Evolutionary conservation across 2,113 vertebrate species (phyloP), one percentile per base, ranked within the genome.

Genomic region (Regulus satrapa): DNA sequence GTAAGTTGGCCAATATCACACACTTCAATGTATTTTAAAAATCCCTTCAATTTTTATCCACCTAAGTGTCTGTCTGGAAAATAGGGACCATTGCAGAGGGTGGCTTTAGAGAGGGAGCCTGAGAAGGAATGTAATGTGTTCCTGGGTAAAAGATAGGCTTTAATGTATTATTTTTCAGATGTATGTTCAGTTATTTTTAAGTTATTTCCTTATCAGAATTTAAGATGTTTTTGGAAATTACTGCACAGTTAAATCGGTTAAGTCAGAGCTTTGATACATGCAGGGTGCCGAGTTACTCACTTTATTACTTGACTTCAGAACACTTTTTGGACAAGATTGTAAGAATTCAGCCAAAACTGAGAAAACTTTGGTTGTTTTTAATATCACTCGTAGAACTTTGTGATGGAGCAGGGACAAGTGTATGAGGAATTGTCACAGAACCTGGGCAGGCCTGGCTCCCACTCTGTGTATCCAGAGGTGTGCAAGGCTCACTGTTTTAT

Each of bases 1-100:
- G 98, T 98, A 97, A 98, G 98, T 97, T 95, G 78, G 69, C 83
- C 58, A 64, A 8, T 83, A 45, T 76, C 93, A 46, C 51, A 9
- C 55, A 7, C 32, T 59, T 87, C 19, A 75, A 4, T 80, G 12
- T 13, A 10, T 34, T 56, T 8, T 23, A 40, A 38, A n/a, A 43
- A 20, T 49, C 12, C 15, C 38, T 93, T 48, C 2, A 3, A 40
- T 73, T 87, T 52, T 28, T 40, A 0, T n/a, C 21, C 59, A 29
- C 61, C 28, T 3, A 7, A 36, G 26, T 26, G 49, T 20, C 18
- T 51, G 18, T 41, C 18, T 86, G 36, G 31, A 10, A 71, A 75
- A 28, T 0, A 31, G 64, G 40, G 6, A 13, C 54, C 10, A 3
- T 7, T 46, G 11, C 23, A 66, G 72, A 12, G 4, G 41, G 36